Evolutionary conservation across 2,797 vertebrate genomes (phyloP).

Genomic region (Danio choprae): DNA sequence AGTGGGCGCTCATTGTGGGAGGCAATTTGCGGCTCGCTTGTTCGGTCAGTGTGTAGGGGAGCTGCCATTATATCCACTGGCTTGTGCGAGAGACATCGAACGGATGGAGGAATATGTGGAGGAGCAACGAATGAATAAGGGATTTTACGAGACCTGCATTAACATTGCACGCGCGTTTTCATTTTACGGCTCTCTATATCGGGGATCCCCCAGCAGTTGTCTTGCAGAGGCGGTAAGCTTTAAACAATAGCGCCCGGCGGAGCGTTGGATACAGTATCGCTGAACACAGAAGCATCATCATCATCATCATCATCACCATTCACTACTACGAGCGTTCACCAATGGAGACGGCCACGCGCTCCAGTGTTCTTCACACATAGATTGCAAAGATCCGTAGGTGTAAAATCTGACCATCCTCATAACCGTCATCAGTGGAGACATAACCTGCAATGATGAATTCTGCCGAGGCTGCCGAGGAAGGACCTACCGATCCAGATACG

Average conservation of each 20-base stretch:
- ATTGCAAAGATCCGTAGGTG: constrained; percentile 54
- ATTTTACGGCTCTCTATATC: not conserved
- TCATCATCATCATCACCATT: constrained; percentile 39
- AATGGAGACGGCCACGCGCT: constrained; percentile 61
- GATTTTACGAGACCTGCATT: constrained; percentile 18
- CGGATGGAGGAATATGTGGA: constrained; percentile 34
- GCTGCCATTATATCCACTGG: constrained; percentile 48
- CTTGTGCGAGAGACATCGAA: constrained; percentile 33
- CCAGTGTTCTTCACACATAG: constrained; percentile 55
- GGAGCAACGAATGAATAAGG: constrained; percentile 48
- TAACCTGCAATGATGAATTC: constrained; percentile 76
- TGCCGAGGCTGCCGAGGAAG: constrained; percentile 83
- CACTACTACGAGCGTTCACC: constrained; percentile 52
- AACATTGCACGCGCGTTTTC: constrained; percentile 15
- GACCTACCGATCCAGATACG: constrained; percentile 85
- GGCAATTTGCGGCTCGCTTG: constrained; percentile 28
- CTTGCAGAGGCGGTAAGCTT: constrained; percentile 51
- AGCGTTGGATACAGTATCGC: constrained; percentile 51
- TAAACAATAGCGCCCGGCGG: constrained; percentile 65
- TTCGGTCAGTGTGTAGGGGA: constrained; percentile 21
- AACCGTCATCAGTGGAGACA: constrained; percentile 14
- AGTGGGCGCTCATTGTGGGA: constrained; percentile 43
- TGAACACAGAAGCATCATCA: constrained; percentile 53
- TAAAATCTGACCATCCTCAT: constrained; percentile 46
- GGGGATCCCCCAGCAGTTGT: constrained; percentile 45